Base-by-base conservation (phyloP, 2,888 invertebrate genomes). In the Drosophila ustulata region DNA sequence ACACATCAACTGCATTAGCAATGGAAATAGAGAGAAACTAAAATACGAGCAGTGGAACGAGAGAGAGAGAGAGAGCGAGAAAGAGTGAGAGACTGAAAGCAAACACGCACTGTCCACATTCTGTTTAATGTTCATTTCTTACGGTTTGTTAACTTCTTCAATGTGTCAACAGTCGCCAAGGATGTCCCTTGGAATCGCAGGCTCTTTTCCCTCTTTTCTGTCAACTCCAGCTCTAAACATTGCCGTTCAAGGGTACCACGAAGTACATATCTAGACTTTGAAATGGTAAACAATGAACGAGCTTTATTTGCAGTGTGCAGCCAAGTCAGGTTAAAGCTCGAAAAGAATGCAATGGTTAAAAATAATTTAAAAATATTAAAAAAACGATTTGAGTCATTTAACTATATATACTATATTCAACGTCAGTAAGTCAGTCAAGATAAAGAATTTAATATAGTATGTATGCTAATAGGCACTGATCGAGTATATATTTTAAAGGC, bases 131-230 rank as follows among this genome's bases (percentile, higher is more conserved):
- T 81, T 75, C 75, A 79, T 79, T 81, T 77, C 81, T 82, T 79
- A 86, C 82, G 86, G 86, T 83, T 86, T 83, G 83, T 86, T 83
- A 79, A 83, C 66, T 81, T 72, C 80, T 78, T 80, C 79, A 79
- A 82, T 82, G 76, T 76, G 75, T 71, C 75, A 71, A 71, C 73
- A 51, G 51, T 66, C 43, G 37, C 37, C 37, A 37, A 37, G 37
- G n/a, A 37, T 37, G 37, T n/a, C 37, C 37, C n/a, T n/a, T n/a
- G n/a, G 5, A 37, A 37, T 37, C 37, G 4, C 37, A 37, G 37
- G 4, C 37, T 4, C 37, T 37, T 37, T 9, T 2, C 32, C 9
- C n/a, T 37, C 37, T 37, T n/a, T 11, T 11, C 37, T 34, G 34
- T 34, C 34, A 34, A 9, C 34, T 34, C n/a, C 37, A 37, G 37